Base-by-base conservation (phyloP, 2,888 invertebrate genomes). In the Parochlus steinenii region DNA sequence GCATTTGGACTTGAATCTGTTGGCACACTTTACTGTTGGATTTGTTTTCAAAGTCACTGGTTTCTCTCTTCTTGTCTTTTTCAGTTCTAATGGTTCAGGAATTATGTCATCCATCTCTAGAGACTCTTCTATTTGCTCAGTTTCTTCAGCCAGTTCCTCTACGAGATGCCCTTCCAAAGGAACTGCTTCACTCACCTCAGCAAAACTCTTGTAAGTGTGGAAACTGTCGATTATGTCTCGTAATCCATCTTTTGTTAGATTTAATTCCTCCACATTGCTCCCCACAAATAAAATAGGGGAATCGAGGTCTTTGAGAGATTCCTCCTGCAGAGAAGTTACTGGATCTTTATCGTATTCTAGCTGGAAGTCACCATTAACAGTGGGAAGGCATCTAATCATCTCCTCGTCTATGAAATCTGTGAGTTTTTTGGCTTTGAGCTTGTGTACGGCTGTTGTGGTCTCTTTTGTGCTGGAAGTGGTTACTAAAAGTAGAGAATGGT, bases 361-460 rank as follows among this genome's bases (percentile, higher is more conserved):
- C n/a, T 18, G 17, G 30, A 30, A n/a, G 22, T 10, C 16, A n/a
- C n/a, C n/a, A n/a, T n/a, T n/a, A n/a, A n/a, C 44, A 3, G 47
- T 44, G 1, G 40, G 41, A 1, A 20, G 4, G 73, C 66, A 24
- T 68, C 66, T 23, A 71, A 55, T 28, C 66, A 63, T 1, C 69
- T n/a, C 50, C 46, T 63, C 63, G 29, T 65, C 52, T 53, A 76
- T 69, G 37, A 81, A 62, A 42, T 71, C 62, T 10, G 76, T 70
- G 5, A 82, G 53, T 48, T 78, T 73, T 34, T 65, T 62, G 5
- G 76, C 68, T 46, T 66, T 71, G 20, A 82, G 54, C 46, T 72
- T 77, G 43, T 67, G 68, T 8, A 82, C 68, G 12, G 69, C 64
- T 2, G 80, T 73, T 50, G 69, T 74, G 12, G 67, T 69, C 56